Evolutionary conservation across 2,888 invertebrate genomes (phyloP).

Genomic region (Harpalus rubripes): DNA sequence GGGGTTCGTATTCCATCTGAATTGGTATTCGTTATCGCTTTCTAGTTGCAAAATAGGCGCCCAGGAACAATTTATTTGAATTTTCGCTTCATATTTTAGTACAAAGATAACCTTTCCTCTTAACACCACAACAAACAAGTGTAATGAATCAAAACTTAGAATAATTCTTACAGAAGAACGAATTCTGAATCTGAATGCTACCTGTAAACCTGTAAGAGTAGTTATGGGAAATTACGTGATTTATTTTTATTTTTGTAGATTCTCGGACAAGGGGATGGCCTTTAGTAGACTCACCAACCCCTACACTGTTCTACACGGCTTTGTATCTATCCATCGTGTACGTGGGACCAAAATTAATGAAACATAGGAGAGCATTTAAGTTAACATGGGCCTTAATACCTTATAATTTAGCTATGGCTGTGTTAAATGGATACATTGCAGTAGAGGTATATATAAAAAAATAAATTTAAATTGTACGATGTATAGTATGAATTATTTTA

Average conservation of each 20-base stretch:
- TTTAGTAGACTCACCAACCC: constrained; percentile 89
- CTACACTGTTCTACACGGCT: constrained; percentile 85
- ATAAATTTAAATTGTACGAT: too few relatives aligned
- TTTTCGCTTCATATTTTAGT: too few relatives aligned
- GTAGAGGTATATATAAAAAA: constrained; percentile 80
- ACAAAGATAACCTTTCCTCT: too few relatives aligned
- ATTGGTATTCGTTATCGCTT: too few relatives aligned
- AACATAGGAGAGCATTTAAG: constrained; percentile 86
- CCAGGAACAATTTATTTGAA: too few relatives aligned
- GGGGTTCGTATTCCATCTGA: too few relatives aligned
- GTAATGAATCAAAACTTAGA: too few relatives aligned
- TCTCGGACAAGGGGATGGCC: constrained; percentile 91
- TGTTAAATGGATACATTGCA: constrained; percentile 91
- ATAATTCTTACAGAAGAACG: too few relatives aligned
- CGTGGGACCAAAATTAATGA: constrained; percentile 91
- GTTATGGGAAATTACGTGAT: neutral
- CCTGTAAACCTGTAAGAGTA: neutral
- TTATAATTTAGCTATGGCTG: constrained; percentile 92
- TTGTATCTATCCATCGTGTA: constrained; percentile 88
- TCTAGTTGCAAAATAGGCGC: too few relatives aligned
- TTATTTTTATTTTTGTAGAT: constrained; percentile 77
- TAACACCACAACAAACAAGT: too few relatives aligned
- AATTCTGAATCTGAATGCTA: too few relatives aligned
- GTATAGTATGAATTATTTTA: neutral
- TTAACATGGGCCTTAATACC: constrained; percentile 88